A percentile compares a stretch with the other conserved stretches of the same genome.
phyloP scores from a whole-genome alignment of 1,140 invertebrate genomes.

The Adoxophyes honmai region DNA sequence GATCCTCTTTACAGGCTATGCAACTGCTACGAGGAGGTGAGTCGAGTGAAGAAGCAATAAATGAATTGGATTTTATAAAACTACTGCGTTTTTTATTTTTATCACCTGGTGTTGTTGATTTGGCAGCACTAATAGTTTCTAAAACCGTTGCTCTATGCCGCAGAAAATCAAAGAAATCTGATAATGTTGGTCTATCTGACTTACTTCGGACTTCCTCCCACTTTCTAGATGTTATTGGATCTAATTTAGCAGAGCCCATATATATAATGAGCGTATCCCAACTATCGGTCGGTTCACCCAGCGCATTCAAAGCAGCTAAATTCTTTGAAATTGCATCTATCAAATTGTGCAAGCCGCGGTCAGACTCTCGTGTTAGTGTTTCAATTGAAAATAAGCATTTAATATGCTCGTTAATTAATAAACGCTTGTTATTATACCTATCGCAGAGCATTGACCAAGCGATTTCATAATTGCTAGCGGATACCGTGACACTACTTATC shows the following conservation, averaged over 20 bases:
- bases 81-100: not conserved
- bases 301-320: constrained; percentile 1
- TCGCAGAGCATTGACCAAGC: constrained; percentile 4
- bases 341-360: not conserved
- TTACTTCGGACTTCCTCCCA: constrained; percentile 12
- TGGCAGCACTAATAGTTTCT: constrained; percentile 2
- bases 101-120: not conserved
- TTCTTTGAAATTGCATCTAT: constrained; percentile 14
- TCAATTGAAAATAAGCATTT: constrained; percentile 13
- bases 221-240: not conserved
- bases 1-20: no score
- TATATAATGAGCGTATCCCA: constrained; percentile 15
- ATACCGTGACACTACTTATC: not conserved
- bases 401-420: constrained; percentile 5
- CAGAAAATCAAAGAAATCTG: constrained; percentile 10
- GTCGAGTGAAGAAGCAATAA: not conserved
- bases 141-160: constrained; percentile 8
- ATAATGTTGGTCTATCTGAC: not conserved
- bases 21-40: not conserved
- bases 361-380: not conserved
- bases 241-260: constrained; percentile 6
- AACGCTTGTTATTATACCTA: constrained; percentile 16
- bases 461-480: not conserved
- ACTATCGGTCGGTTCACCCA: constrained; percentile 5
- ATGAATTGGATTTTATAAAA: not conserved